A percentile compares a stretch with the other conserved stretches of the same genome.
Evolutionary conservation across 2,888 invertebrate species (phyloP).

Genomic region (Ormyrus pomaceus): DNA sequence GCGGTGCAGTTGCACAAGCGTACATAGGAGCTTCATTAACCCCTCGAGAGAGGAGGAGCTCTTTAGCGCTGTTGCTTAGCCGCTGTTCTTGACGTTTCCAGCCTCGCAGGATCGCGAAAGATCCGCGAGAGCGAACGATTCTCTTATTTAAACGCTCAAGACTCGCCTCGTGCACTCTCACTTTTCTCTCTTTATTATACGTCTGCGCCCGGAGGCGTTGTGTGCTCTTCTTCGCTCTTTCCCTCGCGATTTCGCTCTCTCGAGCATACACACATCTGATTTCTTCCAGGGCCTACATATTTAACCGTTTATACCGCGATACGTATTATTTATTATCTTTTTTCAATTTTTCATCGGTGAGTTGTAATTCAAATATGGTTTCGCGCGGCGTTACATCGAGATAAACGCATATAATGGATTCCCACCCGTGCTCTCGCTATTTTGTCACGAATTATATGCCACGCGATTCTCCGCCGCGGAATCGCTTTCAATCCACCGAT

Average conservation of each 20-base stretch:
- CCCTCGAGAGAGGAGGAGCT: slow-evolving; percentile 4
- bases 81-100: not conserved
- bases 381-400: not conserved
- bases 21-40: slow-evolving; percentile 13
- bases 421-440: not conserved
- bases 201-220: not conserved
- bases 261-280: not conserved
- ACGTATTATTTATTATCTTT: not conserved
- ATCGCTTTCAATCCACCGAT: no score
- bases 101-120: not conserved
- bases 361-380: no score
- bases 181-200: slow-evolving; percentile 10
- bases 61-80: not conserved
- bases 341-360: no score
- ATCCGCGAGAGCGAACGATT: slow-evolving; percentile 18
- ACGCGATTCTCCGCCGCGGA: not conserved
- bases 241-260: not conserved
- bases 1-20: slow-evolving; percentile 29
- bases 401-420: slow-evolving; percentile 10
- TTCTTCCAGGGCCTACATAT: not conserved
- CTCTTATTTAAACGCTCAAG: slow-evolving; percentile 11
- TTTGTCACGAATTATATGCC: not conserved
- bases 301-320: not conserved
- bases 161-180: slow-evolving; percentile 2
- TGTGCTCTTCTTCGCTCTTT: not conserved